Evolutionary conservation across 2,888 invertebrate genomes (phyloP).

Genomic region (Pteria penguin): DNA sequence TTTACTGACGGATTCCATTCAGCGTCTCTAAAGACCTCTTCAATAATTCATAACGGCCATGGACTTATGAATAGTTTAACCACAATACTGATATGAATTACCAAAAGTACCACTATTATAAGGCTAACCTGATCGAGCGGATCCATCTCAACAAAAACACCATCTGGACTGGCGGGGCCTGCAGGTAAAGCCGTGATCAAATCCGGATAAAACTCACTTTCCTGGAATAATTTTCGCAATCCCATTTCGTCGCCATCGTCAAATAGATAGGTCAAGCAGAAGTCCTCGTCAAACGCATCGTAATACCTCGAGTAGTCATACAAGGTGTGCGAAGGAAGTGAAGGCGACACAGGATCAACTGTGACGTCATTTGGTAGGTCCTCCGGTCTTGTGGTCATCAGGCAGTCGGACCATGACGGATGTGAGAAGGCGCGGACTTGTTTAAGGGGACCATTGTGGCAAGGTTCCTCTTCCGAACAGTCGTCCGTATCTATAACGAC

Average conservation of each 20-base stretch:
- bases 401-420: slow-evolving; percentile 16
- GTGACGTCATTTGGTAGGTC: not conserved
- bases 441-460: not conserved
- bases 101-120: too few species aligned
- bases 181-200: not conserved
- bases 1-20: too few species aligned
- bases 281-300: slow-evolving; percentile 15
- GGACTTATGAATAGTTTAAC: too few species aligned
- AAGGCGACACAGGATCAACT: not conserved
- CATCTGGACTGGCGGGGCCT: not conserved
- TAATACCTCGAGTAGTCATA: slow-evolving; percentile 7
- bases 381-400: not conserved
- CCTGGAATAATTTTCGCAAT: not conserved
- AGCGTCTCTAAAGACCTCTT: too few species aligned
- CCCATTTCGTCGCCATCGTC: slow-evolving; percentile 7
- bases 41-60: too few species aligned
- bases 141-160: not conserved
- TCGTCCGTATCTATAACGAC: slow-evolving; percentile 2
- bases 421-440: not conserved
- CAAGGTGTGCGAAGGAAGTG: too few species aligned
- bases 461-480: not conserved
- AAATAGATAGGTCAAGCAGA: slow-evolving; percentile 15
- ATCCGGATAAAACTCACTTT: not conserved
- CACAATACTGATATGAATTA: too few species aligned
- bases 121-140: not conserved